Percentiles rank a stretch among this genome's conserved stretches.
phyloP scores from a whole-genome alignment of 1,140 invertebrate genomes.

The Meloidogyne exigua region DNA sequence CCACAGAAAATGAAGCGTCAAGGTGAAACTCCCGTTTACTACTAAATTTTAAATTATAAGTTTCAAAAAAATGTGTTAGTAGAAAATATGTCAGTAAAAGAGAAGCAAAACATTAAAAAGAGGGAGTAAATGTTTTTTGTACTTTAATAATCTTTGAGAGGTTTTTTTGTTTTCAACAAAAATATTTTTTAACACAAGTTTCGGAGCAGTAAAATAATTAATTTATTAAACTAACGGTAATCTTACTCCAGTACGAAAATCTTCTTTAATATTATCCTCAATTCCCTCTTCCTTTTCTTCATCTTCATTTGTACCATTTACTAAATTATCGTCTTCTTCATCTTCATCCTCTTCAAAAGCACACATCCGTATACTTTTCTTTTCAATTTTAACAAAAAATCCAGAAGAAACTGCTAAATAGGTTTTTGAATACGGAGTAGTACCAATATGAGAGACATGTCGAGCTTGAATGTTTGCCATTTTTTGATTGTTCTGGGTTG shows the following conservation, averaged over 20 bases:
- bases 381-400: conserved; percentile 21
- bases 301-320: not conserved
- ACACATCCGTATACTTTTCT: not conserved
- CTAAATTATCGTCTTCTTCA: not conserved
- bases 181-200: no score
- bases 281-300: not conserved
- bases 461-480: not conserved
- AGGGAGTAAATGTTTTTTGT: no score
- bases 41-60: not conserved
- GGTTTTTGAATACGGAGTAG: not conserved
- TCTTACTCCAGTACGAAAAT: not conserved
- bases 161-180: no score
- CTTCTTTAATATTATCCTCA: not conserved
- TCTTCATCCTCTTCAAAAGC: conserved; percentile 18
- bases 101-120: no score
- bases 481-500: not conserved
- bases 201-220: no score
- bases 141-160: no score
- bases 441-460: not conserved
- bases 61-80: no score
- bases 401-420: conserved; percentile 18
- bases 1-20: conserved; percentile 12
- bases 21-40: not conserved
- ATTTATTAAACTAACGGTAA: conserved; percentile 1
- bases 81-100: no score